Percentiles rank a stretch among this genome's conserved stretches.
phyloP scores from a whole-genome alignment of 2,888 invertebrate genomes.

The Punctoribates punctum region DNA sequence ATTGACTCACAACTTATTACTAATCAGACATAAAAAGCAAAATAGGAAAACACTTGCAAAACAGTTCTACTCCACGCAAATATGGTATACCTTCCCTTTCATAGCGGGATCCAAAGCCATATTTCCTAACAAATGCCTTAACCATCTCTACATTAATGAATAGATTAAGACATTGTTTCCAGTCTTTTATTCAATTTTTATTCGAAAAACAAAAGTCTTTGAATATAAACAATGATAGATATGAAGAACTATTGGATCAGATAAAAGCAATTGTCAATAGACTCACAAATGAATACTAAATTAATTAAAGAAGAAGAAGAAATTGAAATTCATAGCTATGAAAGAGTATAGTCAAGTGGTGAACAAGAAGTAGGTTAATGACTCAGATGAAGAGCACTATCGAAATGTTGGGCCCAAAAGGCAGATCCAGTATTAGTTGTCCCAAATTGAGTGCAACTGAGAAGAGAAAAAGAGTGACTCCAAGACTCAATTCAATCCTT shows the following conservation, averaged over 20 bases:
- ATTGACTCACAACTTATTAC: conserved; percentile 2
- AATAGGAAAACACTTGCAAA: conserved; percentile 2
- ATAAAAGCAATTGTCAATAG: background rate
- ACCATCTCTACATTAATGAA: no score
- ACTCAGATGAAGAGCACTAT: conserved; percentile 6
- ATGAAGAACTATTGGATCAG: background rate
- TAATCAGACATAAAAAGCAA: conserved; percentile 22
- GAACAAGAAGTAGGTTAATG: conserved; percentile 29
- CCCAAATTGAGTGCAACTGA: conserved; percentile 15
- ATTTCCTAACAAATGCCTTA: background rate
- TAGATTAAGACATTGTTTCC: no score
- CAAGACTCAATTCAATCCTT: conserved; percentile 14
- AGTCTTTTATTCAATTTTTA: no score
- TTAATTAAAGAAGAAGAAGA: conserved; percentile 7
- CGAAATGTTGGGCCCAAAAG: conserved; percentile 26
- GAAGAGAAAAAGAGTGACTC: background rate
- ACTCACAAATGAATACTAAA: background rate
- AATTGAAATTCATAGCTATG: background rate
- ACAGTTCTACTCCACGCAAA: conserved; percentile 6
- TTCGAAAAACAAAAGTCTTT: no score
- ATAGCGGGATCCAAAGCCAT: background rate
- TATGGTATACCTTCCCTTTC: background rate
- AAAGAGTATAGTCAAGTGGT: conserved; percentile 5
- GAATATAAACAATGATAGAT: no score
- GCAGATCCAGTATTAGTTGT: conserved; percentile 7